Percentiles rank a stretch among this genome's conserved stretches.
Conservation (phyloP, 2,113 vertebrate genomes). For the Narcine bancroftii region DNA sequence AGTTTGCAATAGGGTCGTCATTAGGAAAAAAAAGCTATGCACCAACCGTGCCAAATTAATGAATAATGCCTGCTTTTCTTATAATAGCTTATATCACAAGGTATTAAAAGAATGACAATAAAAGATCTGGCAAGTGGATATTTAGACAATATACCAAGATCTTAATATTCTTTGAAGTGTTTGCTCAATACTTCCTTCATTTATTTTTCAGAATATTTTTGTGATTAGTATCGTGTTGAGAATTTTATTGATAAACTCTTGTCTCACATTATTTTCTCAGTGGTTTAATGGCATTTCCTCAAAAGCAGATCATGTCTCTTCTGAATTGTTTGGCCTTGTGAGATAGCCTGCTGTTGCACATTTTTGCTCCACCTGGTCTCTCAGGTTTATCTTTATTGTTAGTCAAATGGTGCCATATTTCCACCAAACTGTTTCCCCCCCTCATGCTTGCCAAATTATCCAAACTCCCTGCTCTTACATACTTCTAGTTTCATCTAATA, state of each 20-base stretch:
- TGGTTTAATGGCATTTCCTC: not conserved
- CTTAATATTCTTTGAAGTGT: no score
- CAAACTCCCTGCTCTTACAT: not conserved
- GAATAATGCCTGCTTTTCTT: not conserved
- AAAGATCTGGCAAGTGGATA: not conserved
- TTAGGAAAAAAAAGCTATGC: not conserved
- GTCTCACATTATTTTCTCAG: not conserved
- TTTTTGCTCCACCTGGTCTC: not conserved
- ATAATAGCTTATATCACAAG: no score
- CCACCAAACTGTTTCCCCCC: not conserved
- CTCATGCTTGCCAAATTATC: not conserved
- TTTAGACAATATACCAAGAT: no score
- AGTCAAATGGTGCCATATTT: not conserved
- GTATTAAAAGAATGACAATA: no score
- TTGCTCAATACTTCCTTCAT: no score
- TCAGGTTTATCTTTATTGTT: not conserved
- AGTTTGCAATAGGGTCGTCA: not conserved
- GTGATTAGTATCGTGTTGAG: not conserved
- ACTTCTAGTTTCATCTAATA: not conserved
- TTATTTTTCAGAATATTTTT: conserved; percentile 46
- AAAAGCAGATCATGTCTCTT: not conserved
- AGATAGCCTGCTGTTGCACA: not conserved
- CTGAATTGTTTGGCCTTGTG: not conserved
- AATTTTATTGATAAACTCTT: not conserved
- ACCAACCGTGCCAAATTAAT: not conserved